Evolutionary conservation across 2,113 vertebrate species (phyloP).

Genomic region (Chaetops frenatus): DNA sequence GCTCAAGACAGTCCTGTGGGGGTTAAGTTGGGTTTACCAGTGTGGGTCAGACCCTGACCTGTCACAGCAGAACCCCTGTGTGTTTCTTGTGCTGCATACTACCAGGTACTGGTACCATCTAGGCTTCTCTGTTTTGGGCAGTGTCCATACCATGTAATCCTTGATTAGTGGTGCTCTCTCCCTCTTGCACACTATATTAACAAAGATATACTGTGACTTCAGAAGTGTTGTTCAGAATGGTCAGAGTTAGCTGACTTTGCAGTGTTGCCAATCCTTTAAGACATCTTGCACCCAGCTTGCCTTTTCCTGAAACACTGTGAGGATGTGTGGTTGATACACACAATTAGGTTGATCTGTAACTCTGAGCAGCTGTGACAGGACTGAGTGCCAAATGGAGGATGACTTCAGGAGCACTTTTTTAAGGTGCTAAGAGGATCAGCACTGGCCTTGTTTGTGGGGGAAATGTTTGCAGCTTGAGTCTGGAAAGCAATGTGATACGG

Average conservation of each 20-base stretch:
- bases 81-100: rapidly evolving
- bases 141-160: neutral
- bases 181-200: neutral
- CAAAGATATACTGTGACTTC: neutral
- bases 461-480: neutral
- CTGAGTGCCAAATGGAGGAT: neutral
- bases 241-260: neutral
- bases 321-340: neutral
- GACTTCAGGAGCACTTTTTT: neutral
- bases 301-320: neutral
- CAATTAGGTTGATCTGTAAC: neutral
- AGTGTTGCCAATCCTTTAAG: neutral
- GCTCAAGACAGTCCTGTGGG: neutral
- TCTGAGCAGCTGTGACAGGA: neutral
- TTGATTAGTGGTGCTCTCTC: neutral
- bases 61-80: neutral
- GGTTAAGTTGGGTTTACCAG: neutral
- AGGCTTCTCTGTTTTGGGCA: neutral
- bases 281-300: neutral
- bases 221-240: neutral
- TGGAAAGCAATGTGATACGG: neutral
- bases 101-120: neutral
- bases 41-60: neutral
- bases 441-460: neutral
- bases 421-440: neutral